phyloP scores from a whole-genome alignment of 2,888 invertebrate species.

The Herminia tarsipennalis region DNA sequence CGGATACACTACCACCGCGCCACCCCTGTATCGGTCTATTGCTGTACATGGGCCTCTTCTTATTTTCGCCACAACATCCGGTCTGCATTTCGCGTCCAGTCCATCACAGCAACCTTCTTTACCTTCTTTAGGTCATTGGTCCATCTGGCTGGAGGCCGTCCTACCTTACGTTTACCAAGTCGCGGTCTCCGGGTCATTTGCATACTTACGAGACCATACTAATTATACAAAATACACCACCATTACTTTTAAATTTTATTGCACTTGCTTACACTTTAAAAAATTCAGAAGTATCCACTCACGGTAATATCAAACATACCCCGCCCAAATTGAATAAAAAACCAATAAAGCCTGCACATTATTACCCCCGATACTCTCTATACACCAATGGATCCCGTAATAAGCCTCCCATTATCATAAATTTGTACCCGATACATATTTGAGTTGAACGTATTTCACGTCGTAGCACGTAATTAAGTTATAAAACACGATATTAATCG shows the following conservation, averaged over 20 bases:
- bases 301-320: conserved; percentile 4
- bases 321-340: conserved; percentile 13
- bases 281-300: not conserved
- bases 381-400: conserved; percentile 24
- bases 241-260: no score
- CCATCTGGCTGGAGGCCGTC: no score
- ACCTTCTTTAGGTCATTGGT: no score
- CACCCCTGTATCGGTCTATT: no score
- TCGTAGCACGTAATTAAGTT: conserved; percentile 34
- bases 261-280: not conserved
- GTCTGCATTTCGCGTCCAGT: no score
- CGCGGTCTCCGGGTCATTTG: no score
- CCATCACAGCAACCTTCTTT: no score
- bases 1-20: no score
- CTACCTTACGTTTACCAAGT: no score
- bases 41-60: no score
- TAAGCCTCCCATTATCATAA: conserved; percentile 42
- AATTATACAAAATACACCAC: not conserved
- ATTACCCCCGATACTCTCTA: conserved; percentile 8
- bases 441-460: conserved; percentile 34
- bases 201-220: no score
- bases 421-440: conserved; percentile 32
- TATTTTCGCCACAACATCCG: no score
- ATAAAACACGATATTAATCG: conserved; percentile 37
- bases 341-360: conserved; percentile 12